Conservation (phyloP, 2,113 vertebrate species). For the Megaceryle maxima region DNA sequence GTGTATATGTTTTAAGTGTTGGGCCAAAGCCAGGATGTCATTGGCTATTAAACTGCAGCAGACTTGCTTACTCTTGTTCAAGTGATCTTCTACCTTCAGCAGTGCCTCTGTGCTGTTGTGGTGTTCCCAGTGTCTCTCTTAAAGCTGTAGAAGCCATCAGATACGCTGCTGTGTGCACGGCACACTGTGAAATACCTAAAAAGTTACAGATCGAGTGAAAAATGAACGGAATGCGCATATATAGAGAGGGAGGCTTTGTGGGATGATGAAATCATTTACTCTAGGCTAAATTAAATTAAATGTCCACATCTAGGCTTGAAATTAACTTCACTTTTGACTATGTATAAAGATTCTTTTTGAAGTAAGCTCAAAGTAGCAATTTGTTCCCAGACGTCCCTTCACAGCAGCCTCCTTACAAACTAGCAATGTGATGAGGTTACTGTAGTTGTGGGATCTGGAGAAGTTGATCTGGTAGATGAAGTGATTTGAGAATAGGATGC, state of each 20-base stretch:
- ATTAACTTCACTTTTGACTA: not conserved
- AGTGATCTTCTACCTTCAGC: not conserved
- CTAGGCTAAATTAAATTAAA: not conserved
- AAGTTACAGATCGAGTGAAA: not conserved
- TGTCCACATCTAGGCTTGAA: not conserved
- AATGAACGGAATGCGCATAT: not conserved
- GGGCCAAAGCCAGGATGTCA: not conserved
- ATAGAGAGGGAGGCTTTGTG: not conserved
- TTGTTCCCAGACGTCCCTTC: not conserved
- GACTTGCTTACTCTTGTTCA: not conserved
- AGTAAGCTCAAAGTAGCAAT: not conserved
- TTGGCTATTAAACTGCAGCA: not conserved
- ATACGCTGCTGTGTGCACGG: not conserved
- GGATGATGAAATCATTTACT: not conserved
- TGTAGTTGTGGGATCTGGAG: not conserved
- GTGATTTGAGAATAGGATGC: not conserved
- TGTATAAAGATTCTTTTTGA: not conserved
- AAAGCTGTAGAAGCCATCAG: not conserved
- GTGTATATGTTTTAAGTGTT: not conserved
- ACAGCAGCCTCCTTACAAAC: not conserved
- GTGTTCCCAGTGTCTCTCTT: not conserved
- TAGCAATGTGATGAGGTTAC: not conserved
- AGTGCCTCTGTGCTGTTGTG: not conserved
- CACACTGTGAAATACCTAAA: not conserved
- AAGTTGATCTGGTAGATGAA: not conserved